phyloP scores from a whole-genome alignment of 2,888 invertebrate genomes.

The Leptarthrus brevirostris region DNA sequence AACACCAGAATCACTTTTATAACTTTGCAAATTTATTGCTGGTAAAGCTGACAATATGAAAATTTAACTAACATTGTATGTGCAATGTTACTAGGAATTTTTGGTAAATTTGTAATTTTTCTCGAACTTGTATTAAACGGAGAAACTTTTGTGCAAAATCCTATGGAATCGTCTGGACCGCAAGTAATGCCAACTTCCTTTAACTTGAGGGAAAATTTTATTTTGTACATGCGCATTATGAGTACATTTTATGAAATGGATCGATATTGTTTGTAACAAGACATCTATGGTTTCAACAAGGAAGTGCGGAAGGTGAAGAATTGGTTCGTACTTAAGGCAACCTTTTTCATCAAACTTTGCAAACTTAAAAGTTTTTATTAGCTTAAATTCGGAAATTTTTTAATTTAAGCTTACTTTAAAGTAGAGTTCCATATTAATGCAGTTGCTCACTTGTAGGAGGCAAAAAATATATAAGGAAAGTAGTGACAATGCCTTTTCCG shows the following conservation, averaged over 20 bases:
- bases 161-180: conserved; percentile 40
- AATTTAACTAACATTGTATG: not conserved
- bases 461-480: no score
- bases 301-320: no score
- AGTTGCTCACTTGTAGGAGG: no score
- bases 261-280: conserved; percentile 2
- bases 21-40: not conserved
- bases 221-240: conserved; percentile 7
- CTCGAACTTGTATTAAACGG: not conserved
- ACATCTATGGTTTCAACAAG: conserved; percentile 21
- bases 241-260: conserved; percentile 10
- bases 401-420: no score
- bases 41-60: not conserved
- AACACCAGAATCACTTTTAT: not conserved
- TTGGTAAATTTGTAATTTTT: not conserved
- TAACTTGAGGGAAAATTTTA: conserved; percentile 10
- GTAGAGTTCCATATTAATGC: no score
- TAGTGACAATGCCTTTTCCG: no score
- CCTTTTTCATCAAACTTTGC: no score
- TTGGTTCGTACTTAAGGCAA: no score
- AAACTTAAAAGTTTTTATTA: no score
- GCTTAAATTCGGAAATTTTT: no score
- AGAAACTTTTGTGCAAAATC: conserved; percentile 22
- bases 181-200: conserved; percentile 26
- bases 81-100: not conserved